Evolutionary conservation across 2,888 invertebrate genomes (phyloP), one percentile per base, ranked within the genome.

Genomic region (Pammene fasciana): DNA sequence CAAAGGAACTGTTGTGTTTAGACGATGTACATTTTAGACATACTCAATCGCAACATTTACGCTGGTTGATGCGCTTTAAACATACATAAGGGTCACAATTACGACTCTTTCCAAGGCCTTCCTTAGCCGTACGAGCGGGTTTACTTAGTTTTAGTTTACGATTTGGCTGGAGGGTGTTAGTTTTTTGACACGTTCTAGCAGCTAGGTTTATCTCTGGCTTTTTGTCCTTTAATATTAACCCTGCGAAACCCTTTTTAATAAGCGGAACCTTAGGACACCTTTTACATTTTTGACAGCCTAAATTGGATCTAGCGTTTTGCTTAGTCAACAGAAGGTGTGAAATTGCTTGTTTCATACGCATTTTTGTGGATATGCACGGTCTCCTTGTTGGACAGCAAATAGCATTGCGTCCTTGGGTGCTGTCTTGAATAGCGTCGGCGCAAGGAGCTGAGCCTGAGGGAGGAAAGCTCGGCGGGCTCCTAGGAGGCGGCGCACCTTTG

Each of bases 51-150:
- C 62, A 62, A 36, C 62, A 62, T 41, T 62, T 41, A 2, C 62
- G 16, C 26, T 62, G 38, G 16, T 62, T 62, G 18, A 52, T 18
- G 5, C 41, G 16, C 26, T 62, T 50, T 52, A 62, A 52, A 41
- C 62, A 62, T n/a, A 62, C 62, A 14, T 62, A 62, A 26, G 62
- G 62, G 62, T 62, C 62, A 52, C 62, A 62, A 6, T 52, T 62
- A 5, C 8, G 18, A 6, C 8, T 41, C 0, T 36, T 46, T 11
- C 50, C 61, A 2, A 18, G 36, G 4, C 11, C 5, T 14, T 36
- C 50, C 46, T 38, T 46, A 9, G 26, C 13, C 13, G 5, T 6
- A 8, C 50, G 50, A 8, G 18, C 45, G n/a, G 45, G 50, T 41
- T 41, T 52, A 52, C 50, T 18, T 2, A 18, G 16, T 38, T 26